Conservation (phyloP, 2,113 vertebrate species). For the Rhea pennata region DNA sequence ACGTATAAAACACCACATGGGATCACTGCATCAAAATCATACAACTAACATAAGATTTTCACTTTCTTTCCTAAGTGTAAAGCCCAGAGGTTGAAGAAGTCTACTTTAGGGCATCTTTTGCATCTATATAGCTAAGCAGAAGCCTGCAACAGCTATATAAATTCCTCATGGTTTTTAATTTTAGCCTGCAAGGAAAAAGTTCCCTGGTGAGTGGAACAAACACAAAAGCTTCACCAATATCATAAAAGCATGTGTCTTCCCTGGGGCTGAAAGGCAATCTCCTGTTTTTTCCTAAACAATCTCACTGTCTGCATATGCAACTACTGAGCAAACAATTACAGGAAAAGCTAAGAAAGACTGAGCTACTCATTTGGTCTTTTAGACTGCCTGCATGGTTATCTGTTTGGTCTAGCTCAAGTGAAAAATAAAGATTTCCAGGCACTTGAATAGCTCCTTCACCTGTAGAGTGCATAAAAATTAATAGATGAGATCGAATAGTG, state of each 20-base stretch:
- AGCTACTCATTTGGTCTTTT: not conserved
- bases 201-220: not conserved
- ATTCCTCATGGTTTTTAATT: not conserved
- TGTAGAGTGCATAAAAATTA: not conserved
- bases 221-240: not conserved
- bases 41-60: not conserved
- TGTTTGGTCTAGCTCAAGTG: conserved; percentile 59
- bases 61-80: not conserved
- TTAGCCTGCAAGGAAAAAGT: not conserved
- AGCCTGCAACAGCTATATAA: not conserved
- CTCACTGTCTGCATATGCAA: not conserved
- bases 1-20: not conserved
- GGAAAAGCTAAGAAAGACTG: not conserved
- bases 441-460: conserved; percentile 60
- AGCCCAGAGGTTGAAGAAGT: not conserved
- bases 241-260: not conserved
- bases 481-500: not conserved
- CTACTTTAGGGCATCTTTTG: not conserved
- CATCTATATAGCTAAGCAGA: not conserved
- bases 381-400: conserved; percentile 29
- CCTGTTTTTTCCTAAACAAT: not conserved
- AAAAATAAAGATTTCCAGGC: conserved; percentile 48
- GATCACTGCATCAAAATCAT: not conserved
- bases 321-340: not conserved
- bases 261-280: not conserved